phyloP scores from a whole-genome alignment of 1,140 invertebrate species.

The Drosophila punjabiensis region DNA sequence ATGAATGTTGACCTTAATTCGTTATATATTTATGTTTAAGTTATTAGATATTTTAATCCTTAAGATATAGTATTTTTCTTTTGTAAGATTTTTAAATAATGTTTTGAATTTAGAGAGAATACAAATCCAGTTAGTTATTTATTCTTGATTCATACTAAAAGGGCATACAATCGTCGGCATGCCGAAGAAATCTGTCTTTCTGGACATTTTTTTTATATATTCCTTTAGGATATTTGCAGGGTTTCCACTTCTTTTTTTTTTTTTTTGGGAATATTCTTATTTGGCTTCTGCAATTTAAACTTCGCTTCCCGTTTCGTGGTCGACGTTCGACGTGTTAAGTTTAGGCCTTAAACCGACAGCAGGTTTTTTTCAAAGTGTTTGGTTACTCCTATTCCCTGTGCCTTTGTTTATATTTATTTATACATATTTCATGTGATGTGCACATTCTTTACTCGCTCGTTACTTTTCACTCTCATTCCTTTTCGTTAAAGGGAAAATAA shows the following conservation, averaged over 20 bases:
- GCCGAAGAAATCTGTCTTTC: neutral
- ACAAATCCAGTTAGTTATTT: too few species aligned
- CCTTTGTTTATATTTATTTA: conserved; percentile 26
- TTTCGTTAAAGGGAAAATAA: conserved; percentile 20
- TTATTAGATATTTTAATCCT: too few species aligned
- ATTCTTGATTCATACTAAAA: neutral
- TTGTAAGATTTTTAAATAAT: too few species aligned
- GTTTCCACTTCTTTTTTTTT: conserved; percentile 28
- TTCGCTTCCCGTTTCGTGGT: conserved; percentile 16
- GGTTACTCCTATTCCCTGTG: conserved; percentile 37
- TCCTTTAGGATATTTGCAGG: conserved; percentile 22
- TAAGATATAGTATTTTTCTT: too few species aligned
- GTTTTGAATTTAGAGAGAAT: too few species aligned
- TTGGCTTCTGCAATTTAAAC: conserved; percentile 53
- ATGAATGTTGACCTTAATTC: too few species aligned
- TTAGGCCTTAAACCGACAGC: conserved; percentile 1
- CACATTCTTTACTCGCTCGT: conserved; percentile 1
- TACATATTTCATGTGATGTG: conserved; percentile 37
- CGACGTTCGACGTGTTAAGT: neutral
- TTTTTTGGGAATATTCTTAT: conserved; percentile 26
- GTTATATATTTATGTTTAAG: too few species aligned
- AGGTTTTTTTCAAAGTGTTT: conserved; percentile 46
- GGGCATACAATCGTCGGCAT: neutral
- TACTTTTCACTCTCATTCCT: neutral
- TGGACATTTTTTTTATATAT: neutral